Percentiles rank a stretch among this genome's conserved stretches.
Evolutionary conservation across 2,797 vertebrate species (phyloP).

Genomic region (Pelochelys cantorii): DNA sequence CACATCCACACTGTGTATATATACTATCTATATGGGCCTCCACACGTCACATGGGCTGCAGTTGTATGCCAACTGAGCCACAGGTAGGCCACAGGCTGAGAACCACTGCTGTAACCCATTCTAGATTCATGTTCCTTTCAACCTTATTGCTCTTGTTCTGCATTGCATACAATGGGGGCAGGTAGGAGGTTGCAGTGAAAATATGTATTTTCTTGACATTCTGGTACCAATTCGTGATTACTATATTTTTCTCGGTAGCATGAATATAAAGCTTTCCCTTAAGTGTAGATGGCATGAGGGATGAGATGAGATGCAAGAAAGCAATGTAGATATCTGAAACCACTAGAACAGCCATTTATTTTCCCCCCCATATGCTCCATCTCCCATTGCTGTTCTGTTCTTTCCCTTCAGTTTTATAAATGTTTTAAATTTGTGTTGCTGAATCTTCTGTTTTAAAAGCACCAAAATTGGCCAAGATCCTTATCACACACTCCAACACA

Average conservation of each 20-base stretch:
- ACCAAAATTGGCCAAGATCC: not conserved
- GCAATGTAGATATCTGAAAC: not conserved
- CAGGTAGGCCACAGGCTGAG: too few species aligned
- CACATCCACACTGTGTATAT: too few species aligned
- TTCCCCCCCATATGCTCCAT: not conserved
- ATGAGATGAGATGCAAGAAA: fast-evolving
- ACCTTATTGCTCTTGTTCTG: not conserved
- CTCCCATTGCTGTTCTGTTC: not conserved
- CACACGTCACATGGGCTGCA: too few species aligned
- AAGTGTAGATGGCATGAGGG: fast-evolving
- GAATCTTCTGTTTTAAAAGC: not conserved
- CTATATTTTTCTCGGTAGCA: not conserved
- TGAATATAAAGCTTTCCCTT: not conserved
- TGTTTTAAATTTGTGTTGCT: fast-evolving
- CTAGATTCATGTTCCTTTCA: not conserved
- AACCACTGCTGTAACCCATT: not conserved
- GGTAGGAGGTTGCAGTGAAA: not conserved
- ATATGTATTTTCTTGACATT: not conserved
- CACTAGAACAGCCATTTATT: not conserved
- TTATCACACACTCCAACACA: not conserved
- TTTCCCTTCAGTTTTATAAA: not conserved
- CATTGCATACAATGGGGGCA: not conserved
- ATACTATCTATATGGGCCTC: too few species aligned
- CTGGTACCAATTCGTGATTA: not conserved
- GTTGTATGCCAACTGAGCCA: too few species aligned